Conservation (phyloP, 2,113 vertebrate genomes). For the Dasyornis broadbenti region DNA sequence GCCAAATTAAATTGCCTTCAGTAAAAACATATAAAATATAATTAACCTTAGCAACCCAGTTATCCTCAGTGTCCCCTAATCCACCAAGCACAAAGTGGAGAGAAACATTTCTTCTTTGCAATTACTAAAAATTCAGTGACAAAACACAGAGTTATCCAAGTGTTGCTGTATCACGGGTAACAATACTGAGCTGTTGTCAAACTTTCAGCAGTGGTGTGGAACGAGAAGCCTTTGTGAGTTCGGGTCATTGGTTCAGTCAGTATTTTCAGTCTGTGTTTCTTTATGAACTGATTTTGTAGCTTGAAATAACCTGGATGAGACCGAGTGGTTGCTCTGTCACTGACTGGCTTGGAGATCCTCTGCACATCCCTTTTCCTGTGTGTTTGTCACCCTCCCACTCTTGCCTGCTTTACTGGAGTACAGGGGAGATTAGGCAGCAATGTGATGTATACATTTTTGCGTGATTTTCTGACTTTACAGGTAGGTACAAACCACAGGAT, state of each 20-base stretch:
- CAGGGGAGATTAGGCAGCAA: background rate
- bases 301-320: background rate
- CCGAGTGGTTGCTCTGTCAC: background rate
- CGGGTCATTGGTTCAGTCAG: background rate
- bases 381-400: background rate
- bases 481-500: background rate
- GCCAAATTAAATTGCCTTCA: conserved; percentile 7
- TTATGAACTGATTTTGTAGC: background rate
- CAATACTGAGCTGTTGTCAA: background rate
- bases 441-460: background rate
- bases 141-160: background rate
- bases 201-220: background rate
- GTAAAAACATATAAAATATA: background rate
- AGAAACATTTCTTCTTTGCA: background rate
- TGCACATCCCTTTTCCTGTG: background rate
- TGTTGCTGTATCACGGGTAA: background rate
- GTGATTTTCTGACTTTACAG: background rate
- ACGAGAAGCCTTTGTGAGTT: background rate
- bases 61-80: background rate
- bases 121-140: background rate
- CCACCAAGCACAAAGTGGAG: background rate
- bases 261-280: background rate
- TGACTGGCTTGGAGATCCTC: background rate
- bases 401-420: background rate
- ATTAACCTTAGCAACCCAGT: background rate